Evolutionary conservation across 2,888 invertebrate species (phyloP).

Genomic region (Caenorhabditis sp.): DNA sequence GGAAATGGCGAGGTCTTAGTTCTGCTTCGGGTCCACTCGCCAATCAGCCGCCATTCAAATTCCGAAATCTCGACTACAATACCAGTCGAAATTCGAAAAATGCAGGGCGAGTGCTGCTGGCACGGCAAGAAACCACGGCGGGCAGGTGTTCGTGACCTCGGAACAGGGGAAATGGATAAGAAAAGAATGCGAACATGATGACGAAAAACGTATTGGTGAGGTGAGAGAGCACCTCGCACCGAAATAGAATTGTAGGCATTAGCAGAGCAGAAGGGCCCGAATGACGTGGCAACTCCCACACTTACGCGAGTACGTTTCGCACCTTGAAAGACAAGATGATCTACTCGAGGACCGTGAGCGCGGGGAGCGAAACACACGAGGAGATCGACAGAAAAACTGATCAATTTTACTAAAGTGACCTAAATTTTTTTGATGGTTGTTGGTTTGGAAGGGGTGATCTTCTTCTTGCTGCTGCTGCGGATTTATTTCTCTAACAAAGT

Average conservation of each 20-base stretch:
- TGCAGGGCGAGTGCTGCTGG: neutral
- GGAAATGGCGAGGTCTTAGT: neutral
- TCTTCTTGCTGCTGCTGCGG: conserved; percentile 5
- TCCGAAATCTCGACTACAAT: neutral
- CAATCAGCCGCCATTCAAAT: conserved; percentile 2
- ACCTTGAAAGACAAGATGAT: conserved; percentile 5
- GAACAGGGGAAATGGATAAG: neutral
- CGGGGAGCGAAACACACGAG: neutral
- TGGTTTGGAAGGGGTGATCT: neutral
- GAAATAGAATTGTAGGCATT: conserved; percentile 13
- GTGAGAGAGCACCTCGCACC: neutral
- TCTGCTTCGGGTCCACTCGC: neutral
- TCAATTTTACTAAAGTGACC: conserved; percentile 45
- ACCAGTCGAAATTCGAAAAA: conserved; percentile 33
- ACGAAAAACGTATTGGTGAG: too few relatives aligned
- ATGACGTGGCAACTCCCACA: neutral
- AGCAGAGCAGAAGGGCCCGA: neutral
- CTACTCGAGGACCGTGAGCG: neutral
- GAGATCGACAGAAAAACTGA: conserved; percentile 33
- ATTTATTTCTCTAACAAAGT: conserved; percentile 18
- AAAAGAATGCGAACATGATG: too few relatives aligned
- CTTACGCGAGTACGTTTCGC: neutral
- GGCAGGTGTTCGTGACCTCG: conserved; percentile 41
- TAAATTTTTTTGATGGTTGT: conserved; percentile 30
- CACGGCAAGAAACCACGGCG: neutral